These are phyloP conservation scores for Echinarachnius parma DNA, from an alignment of 53 echinoderm and acorn worm genomes.

Conservation along the genomic window DNA sequence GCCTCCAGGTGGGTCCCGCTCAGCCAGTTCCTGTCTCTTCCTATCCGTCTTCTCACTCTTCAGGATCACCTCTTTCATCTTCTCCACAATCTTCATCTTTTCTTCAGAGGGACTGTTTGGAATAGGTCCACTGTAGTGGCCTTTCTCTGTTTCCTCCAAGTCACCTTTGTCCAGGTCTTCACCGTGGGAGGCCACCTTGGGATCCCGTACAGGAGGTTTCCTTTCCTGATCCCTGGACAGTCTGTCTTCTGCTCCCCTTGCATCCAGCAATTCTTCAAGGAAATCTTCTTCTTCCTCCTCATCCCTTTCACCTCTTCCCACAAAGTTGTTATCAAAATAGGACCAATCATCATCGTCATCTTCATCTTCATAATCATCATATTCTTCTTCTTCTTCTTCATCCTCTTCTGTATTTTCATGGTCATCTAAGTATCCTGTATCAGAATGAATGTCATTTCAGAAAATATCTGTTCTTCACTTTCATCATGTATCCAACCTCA, in stretches of 20 bases:
- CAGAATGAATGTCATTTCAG: too few species aligned
- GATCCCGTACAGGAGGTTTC: neutral
- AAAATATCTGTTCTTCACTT: too few species aligned
- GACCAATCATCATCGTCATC: slow-evolving; percentile 25
- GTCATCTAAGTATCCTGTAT: slow-evolving; percentile 12
- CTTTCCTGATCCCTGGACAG: neutral
- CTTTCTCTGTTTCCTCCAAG: slow-evolving; percentile 27
- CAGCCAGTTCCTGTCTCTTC: neutral
- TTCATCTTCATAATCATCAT: slow-evolving; percentile 16
- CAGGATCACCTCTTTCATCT: slow-evolving; percentile 12
- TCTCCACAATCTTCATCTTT: slow-evolving; percentile 1
- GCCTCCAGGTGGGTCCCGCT: slow-evolving; percentile 7
- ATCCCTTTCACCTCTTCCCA: too few species aligned
- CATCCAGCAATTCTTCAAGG: slow-evolving; percentile 28
- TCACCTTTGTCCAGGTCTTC: slow-evolving; percentile 40
- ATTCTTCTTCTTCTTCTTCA: slow-evolving; percentile 15
- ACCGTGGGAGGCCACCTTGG: slow-evolving; percentile 31
- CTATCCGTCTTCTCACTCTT: slow-evolving; percentile 26
- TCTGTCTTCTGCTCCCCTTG: slow-evolving; percentile 13
- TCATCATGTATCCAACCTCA: too few species aligned
- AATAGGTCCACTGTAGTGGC: slow-evolving; percentile 22
- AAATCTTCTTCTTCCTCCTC: slow-evolving; percentile 42
- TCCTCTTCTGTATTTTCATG: slow-evolving; percentile 21
- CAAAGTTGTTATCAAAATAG: too few species aligned
- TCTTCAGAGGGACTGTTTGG: slow-evolving; percentile 18